Conservation (phyloP, 2,888 invertebrate species). For the Helleia helle region DNA sequence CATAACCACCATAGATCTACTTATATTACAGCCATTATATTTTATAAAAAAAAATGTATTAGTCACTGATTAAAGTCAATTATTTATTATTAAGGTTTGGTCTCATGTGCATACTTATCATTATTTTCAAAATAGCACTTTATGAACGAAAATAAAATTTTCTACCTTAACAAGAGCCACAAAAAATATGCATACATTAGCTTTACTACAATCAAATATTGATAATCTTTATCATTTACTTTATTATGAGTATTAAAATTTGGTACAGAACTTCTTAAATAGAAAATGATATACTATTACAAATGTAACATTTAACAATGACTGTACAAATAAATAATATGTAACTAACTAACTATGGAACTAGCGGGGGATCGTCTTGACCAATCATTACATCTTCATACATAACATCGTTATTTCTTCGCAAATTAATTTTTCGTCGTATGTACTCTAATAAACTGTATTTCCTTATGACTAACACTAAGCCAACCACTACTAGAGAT, state of each 20-base stretch:
- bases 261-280: not conserved
- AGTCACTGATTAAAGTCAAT: no score
- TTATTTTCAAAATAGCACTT: no score
- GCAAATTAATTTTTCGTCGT: slow-evolving; percentile 47
- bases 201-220: not conserved
- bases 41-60: no score
- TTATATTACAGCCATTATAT: no score
- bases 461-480: slow-evolving; percentile 55
- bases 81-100: no score
- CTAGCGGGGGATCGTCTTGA: slow-evolving; percentile 65
- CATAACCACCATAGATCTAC: no score
- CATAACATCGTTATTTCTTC: slow-evolving; percentile 57
- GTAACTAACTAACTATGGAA: slow-evolving; percentile 37
- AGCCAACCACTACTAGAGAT: slow-evolving; percentile 47
- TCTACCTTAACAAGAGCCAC: no score
- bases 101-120: no score
- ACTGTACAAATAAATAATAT: slow-evolving; percentile 24
- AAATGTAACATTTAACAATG: slow-evolving; percentile 9
- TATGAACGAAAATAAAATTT: no score
- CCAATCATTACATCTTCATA: slow-evolving; percentile 74
- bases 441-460: slow-evolving; percentile 59
- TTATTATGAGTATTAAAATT: slow-evolving; percentile 1
- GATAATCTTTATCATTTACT: not conserved
- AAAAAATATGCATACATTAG: no score
- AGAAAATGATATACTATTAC: not conserved